Percentiles rank a stretch among this genome's conserved stretches.
Evolutionary conservation across 2,113 vertebrate genomes (phyloP).

Genomic region (Megaceryle torquata): DNA sequence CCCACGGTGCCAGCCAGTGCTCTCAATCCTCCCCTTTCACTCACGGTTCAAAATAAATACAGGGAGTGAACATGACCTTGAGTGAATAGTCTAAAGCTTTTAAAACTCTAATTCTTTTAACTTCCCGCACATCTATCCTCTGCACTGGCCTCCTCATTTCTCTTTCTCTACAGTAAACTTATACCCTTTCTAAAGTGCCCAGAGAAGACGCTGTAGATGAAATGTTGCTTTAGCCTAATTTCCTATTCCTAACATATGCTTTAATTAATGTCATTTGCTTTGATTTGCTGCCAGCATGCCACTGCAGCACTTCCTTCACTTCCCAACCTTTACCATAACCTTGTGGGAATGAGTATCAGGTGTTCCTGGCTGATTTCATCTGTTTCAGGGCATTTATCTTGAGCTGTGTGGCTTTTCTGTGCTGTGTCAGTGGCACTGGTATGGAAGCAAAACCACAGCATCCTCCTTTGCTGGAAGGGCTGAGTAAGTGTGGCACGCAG

Average conservation of each 20-base stretch:
- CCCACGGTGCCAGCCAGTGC: neutral
- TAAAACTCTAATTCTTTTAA: slow-evolving; percentile 56
- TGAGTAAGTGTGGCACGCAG: neutral
- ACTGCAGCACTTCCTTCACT: slow-evolving; percentile 34
- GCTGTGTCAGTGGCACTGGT: neutral
- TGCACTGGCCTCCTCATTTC: slow-evolving; percentile 56
- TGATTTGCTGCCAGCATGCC: slow-evolving; percentile 65
- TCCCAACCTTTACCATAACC: slow-evolving; percentile 23
- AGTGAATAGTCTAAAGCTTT: slow-evolving; percentile 31
- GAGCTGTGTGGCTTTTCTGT: neutral
- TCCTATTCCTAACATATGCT: slow-evolving; percentile 54
- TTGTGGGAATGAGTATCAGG: slow-evolving; percentile 51
- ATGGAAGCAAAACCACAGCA: neutral
- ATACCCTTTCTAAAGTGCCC: slow-evolving; percentile 40
- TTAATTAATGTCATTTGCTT: slow-evolving; percentile 64
- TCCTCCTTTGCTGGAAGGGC: neutral
- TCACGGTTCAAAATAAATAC: slow-evolving; percentile 38
- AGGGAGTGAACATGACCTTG: slow-evolving; percentile 16
- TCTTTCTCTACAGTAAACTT: slow-evolving; percentile 55
- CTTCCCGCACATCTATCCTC: slow-evolving; percentile 50
- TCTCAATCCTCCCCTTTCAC: neutral
- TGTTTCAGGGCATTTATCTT: neutral
- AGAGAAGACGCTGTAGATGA: neutral
- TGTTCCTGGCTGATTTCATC: neutral
- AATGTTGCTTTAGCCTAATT: slow-evolving; percentile 62